phyloP scores from a whole-genome alignment of 2,797 vertebrate genomes.

The Smutsia gigantea region DNA sequence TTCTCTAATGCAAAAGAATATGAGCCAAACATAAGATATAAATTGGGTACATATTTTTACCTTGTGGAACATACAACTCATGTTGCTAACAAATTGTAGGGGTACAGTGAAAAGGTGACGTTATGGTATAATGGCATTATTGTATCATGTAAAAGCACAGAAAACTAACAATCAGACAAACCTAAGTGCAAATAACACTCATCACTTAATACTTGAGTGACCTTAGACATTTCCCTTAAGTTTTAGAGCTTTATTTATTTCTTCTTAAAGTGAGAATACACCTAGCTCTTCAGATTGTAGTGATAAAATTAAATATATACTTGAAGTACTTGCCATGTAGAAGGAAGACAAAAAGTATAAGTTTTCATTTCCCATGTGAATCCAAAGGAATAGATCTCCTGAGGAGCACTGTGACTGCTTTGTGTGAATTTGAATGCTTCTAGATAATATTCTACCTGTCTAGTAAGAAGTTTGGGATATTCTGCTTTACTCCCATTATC shows the following conservation, averaged over 20 bases:
- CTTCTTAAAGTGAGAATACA: slow-evolving; percentile 1
- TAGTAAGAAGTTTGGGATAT: not conserved
- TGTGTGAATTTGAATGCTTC: not conserved
- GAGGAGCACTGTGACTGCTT: not conserved
- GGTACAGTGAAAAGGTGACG: not conserved
- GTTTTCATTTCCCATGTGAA: not conserved
- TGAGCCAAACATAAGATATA: not conserved
- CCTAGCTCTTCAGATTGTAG: not conserved
- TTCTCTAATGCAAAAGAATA: not conserved
- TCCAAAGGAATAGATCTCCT: not conserved
- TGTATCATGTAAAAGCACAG: not conserved
- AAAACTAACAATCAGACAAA: not conserved
- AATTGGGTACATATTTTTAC: not conserved
- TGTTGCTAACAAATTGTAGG: not conserved
- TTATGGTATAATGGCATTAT: not conserved
- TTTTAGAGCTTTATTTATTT: slow-evolving; percentile 38
- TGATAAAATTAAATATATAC: not conserved
- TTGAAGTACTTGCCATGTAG: not conserved
- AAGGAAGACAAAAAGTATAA: not conserved
- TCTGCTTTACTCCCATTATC: not conserved
- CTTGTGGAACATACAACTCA: not conserved
- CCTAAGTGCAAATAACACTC: not conserved
- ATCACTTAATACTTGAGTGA: not conserved
- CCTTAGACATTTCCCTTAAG: not conserved
- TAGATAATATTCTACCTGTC: not conserved